Conservation (phyloP, 2,888 invertebrate genomes). For the Strigamia maritima region DNA sequence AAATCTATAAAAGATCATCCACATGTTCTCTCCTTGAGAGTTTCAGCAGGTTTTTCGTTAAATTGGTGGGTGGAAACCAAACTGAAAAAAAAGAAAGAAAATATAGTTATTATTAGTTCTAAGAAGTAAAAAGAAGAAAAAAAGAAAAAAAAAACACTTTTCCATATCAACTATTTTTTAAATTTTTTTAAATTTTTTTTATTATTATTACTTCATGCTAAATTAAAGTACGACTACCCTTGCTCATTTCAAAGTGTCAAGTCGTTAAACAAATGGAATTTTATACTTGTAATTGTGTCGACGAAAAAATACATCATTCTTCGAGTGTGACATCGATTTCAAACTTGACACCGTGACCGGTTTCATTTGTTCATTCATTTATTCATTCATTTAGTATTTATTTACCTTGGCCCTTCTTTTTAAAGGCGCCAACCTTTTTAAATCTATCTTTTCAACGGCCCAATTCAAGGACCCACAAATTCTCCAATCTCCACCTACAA, state of each 20-base stretch:
- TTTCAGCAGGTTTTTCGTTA: too few relatives aligned
- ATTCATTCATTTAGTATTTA: background rate
- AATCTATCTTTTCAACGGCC: background rate
- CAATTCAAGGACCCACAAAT: background rate
- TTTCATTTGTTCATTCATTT: too few relatives aligned
- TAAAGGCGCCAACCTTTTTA: background rate
- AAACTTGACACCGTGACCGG: background rate
- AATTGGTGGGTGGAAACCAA: too few relatives aligned
- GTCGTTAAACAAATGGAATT: constrained; percentile 14
- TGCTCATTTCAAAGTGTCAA: background rate
- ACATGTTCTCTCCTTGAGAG: background rate
- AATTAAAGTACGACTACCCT: background rate
- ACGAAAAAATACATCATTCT: background rate
- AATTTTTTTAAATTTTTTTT: too few relatives aligned
- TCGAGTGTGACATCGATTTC: background rate
- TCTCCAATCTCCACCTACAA: too few relatives aligned
- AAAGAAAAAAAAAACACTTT: background rate
- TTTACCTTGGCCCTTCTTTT: background rate
- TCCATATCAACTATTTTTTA: background rate
- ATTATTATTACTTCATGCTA: background rate
- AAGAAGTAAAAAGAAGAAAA: too few relatives aligned
- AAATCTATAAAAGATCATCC: background rate
- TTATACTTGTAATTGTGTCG: background rate
- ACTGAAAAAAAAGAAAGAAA: too few relatives aligned
- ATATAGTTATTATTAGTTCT: background rate